Percentiles rank a stretch among this genome's conserved stretches.
Evolutionary conservation across 2,797 vertebrate species (phyloP).

Genomic region (Gobionotothen gibberifrons): DNA sequence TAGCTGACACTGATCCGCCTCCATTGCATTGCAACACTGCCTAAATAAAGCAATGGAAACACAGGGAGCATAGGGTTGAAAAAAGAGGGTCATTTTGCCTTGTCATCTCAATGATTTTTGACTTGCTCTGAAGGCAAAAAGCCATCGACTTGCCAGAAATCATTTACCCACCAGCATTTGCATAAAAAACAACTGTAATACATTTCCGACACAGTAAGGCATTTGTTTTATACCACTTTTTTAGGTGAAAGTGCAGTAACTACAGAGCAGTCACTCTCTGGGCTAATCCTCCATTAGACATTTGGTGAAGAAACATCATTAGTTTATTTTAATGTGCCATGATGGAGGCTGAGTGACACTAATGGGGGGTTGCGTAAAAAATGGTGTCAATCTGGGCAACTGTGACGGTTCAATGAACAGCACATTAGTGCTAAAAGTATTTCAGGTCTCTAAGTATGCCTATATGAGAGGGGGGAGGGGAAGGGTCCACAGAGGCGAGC

Average conservation of each 20-base stretch:
- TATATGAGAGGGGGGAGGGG: conserved; percentile 10
- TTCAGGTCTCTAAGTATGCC: conserved; percentile 69
- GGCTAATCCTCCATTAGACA: conserved; percentile 74
- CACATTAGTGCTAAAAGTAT: conserved; percentile 82
- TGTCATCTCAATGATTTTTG: conserved; percentile 48
- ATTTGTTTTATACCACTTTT: conserved; percentile 36
- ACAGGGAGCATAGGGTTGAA: conserved; percentile 32
- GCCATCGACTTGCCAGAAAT: conserved; percentile 24
- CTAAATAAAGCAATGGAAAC: conserved; percentile 71
- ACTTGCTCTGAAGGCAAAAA: conserved; percentile 6
- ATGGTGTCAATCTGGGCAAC: conserved; percentile 81
- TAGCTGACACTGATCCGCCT: conserved; percentile 73
- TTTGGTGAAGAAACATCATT: conserved; percentile 79
- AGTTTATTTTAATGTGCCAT: conserved; percentile 83
- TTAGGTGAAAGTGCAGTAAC: conserved; percentile 61
- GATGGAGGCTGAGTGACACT: conserved; percentile 83
- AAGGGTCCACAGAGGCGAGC: conserved; percentile 48
- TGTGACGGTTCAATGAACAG: conserved; percentile 80
- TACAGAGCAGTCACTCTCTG: conserved; percentile 61
- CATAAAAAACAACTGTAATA: conserved; percentile 40
- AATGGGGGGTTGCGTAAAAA: conserved; percentile 81
- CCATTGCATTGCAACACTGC: conserved; percentile 57
- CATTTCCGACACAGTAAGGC: conserved; percentile 14
- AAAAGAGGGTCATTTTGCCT: conserved; percentile 49
- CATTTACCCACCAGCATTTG: conserved; percentile 30